Base-by-base conservation (phyloP, 2,888 invertebrate species). In the Xestia ashworthii region DNA sequence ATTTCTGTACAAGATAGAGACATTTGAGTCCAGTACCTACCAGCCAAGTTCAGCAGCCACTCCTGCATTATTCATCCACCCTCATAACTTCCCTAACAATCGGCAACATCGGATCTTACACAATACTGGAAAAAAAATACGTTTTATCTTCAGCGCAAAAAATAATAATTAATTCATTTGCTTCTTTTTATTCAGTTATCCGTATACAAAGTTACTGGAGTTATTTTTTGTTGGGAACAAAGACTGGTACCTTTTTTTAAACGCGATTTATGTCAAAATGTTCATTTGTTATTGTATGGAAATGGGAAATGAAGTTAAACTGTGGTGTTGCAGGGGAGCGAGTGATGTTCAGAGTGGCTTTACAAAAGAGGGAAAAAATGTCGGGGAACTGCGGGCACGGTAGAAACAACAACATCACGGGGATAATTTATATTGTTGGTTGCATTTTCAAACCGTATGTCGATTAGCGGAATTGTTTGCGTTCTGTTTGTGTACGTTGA, bases 131-230 rank as follows among this genome's bases (percentile, higher is more conserved):
- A 84, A 86, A 88, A 86, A 86, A 88, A 86, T 80, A 86, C 78
- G 71, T 79, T 85, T 86, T 74, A 78, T 83, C 38, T 74, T 71
- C 74, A 72, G 82, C 41, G 67, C n/a, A 73, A 74, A 83, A 80
- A 81, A 87, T 87, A 84, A 88, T 89, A 66, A 88, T 89, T 89
- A 89, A 90, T 90, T 89, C 71, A 90, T 90, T 88, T 86, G 84
- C 69, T 88, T 78, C 80, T 84, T 83, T 85, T 88, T 87, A 89
- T 88, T 88, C 85, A 83, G 81, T 89, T 89, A 86, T 75, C 80
- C 74, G 75, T 77, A 84, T 83, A 81, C 76, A 73, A 89, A 85
- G 80, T 89, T 86, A 82, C 80, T 65, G 64, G 80, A 80, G 76
- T 75, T 71, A 32, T 67, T 81, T 84, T 86, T 82, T 85, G 74